phyloP scores from a whole-genome alignment of 2,113 vertebrate genomes.

The Elaphurus davidianus region DNA sequence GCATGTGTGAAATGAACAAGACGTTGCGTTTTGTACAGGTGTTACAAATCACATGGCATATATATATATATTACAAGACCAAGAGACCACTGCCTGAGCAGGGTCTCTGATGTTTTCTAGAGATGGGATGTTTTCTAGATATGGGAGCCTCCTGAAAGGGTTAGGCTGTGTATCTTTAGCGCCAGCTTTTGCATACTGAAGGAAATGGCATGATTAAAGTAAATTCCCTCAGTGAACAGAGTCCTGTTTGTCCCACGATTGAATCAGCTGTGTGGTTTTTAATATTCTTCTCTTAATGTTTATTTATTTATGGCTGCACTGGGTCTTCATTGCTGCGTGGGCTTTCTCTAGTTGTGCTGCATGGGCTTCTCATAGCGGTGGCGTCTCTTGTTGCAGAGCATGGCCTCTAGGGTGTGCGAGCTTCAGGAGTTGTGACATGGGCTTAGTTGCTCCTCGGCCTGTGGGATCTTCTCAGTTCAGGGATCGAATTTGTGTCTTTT shows the following conservation, averaged over 20 bases:
- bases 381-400: not conserved
- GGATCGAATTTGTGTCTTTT: not conserved
- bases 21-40: not conserved
- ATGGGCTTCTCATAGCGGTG: not conserved
- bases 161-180: not conserved
- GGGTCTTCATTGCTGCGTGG: not conserved
- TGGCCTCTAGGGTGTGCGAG: not conserved
- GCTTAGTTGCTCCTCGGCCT: not conserved
- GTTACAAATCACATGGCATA: not conserved
- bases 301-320: not conserved
- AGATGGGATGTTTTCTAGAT: no score
- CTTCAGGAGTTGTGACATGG: not conserved
- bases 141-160: not conserved
- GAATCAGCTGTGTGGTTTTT: not conserved
- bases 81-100: not conserved
- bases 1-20: not conserved
- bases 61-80: not conserved
- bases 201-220: not conserved
- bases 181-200: not conserved
- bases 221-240: not conserved
- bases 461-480: not conserved
- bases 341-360: not conserved
- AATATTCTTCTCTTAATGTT: not conserved
- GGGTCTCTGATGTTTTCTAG: accelerated
- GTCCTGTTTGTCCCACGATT: not conserved